These are phyloP conservation scores for Meteorus cinctellus DNA, from an alignment of 2,888 invertebrate genomes.

Conservation along the genomic window DNA sequence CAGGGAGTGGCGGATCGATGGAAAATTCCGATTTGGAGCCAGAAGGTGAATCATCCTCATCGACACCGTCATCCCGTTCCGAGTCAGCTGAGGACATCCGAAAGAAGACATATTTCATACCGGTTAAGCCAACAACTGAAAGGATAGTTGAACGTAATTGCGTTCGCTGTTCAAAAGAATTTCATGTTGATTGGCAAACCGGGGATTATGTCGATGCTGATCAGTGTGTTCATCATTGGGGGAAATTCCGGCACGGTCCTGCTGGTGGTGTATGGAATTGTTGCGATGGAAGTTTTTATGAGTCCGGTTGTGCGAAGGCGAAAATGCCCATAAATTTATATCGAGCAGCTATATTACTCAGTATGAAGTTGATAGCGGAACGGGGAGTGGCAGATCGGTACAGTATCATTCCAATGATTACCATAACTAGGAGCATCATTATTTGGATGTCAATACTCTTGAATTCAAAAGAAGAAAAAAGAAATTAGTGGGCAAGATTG, in stretches of 20 bases:
- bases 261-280: conserved; percentile 76
- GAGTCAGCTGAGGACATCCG: conserved; percentile 64
- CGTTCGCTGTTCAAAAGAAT: conserved; percentile 83
- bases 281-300: conserved; percentile 76
- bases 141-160: conserved; percentile 75
- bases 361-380: conserved; percentile 64
- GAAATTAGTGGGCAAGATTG: no score
- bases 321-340: conserved; percentile 80
- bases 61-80: conserved; percentile 36
- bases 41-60: conserved; percentile 48
- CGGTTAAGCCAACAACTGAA: neutral
- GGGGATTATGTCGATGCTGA: conserved; percentile 82
- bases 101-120: conserved; percentile 58
- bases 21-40: conserved; percentile 64
- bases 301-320: conserved; percentile 80
- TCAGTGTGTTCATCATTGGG: conserved; percentile 92
- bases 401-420: no score
- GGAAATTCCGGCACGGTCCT: conserved; percentile 77
- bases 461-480: no score
- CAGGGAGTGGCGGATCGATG: conserved; percentile 62
- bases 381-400: conserved; percentile 63
- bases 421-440: no score
- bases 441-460: no score
- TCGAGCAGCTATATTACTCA: conserved; percentile 72
- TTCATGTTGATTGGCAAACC: conserved; percentile 79